These are phyloP conservation scores for Empidonax traillii DNA, from an alignment of 2,113 vertebrate species.

Conservation along the genomic window DNA sequence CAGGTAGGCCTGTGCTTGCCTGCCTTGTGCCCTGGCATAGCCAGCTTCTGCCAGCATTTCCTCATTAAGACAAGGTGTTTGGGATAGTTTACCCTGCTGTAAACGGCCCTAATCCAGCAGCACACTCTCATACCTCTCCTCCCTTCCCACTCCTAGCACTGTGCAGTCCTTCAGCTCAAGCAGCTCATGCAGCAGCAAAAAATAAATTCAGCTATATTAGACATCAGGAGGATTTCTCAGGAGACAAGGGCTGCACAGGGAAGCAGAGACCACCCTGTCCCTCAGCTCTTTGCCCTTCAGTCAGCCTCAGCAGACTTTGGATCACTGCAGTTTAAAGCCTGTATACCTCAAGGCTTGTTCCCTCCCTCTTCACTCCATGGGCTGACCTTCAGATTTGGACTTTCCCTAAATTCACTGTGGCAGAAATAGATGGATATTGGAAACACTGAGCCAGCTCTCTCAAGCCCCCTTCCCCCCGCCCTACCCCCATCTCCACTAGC, in stretches of 20 bases:
- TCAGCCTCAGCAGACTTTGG: not conserved
- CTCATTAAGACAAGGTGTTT: not conserved
- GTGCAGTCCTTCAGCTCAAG: not conserved
- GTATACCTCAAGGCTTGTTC: not conserved
- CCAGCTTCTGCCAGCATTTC: not conserved
- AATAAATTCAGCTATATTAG: not conserved
- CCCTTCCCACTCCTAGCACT: not conserved
- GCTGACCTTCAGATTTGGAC: not conserved
- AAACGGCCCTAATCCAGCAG: not conserved
- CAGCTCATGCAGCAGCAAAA: not conserved
- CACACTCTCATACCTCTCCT: fast-evolving
- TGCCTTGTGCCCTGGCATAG: not conserved
- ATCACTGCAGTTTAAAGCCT: not conserved
- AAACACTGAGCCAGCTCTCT: not conserved
- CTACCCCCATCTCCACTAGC: not conserved
- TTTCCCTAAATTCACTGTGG: not conserved
- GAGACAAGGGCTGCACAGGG: not conserved
- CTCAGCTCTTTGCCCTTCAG: not conserved
- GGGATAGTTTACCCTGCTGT: not conserved
- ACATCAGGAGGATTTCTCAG: not conserved
- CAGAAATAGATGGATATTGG: not conserved
- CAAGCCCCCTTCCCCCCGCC: fast-evolving
- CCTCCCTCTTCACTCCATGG: not conserved
- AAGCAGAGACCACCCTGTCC: not conserved
- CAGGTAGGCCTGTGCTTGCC: not conserved